phyloP scores from a whole-genome alignment of 2,113 vertebrate genomes.

The Callipepla californica region DNA sequence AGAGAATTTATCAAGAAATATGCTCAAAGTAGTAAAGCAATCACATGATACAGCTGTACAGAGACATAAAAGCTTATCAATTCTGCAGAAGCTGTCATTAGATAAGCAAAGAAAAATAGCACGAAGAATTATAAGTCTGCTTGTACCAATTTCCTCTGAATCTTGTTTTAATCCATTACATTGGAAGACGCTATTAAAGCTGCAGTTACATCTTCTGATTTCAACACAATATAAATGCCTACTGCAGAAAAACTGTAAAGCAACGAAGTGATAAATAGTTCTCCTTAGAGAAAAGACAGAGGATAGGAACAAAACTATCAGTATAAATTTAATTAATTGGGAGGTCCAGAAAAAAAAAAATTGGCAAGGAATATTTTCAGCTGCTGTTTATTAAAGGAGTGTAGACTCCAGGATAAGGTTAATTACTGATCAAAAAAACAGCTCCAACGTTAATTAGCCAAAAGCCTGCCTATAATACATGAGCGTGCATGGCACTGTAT shows the following conservation, averaged over 20 bases:
- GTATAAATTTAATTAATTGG: constrained; percentile 73
- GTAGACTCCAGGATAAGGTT: constrained; percentile 51
- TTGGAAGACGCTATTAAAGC: constrained; percentile 65
- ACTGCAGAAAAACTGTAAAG: constrained; percentile 24
- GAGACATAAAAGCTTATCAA: constrained; percentile 59
- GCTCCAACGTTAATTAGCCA: constrained; percentile 29
- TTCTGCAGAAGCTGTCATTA: constrained; percentile 63
- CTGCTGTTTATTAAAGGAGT: constrained; percentile 54
- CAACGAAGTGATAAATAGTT: constrained; percentile 37
- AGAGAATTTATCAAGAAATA: constrained; percentile 49
- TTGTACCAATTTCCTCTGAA: constrained; percentile 65
- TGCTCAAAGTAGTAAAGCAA: constrained; percentile 6
- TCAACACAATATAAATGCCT: constrained; percentile 16
- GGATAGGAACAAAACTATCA: constrained; percentile 64
- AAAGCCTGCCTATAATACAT: background rate
- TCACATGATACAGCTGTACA: constrained; percentile 43
- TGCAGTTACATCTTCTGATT: constrained; percentile 63
- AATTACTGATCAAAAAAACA: constrained; percentile 66
- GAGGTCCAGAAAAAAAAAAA: constrained; percentile 43
- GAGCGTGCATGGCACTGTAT: background rate
- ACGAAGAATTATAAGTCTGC: constrained; percentile 55
- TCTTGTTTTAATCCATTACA: constrained; percentile 65
- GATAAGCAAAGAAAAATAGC: constrained; percentile 70
- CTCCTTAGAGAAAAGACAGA: constrained; percentile 12
- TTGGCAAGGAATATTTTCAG: constrained; percentile 29